Evolutionary conservation across 2,888 invertebrate species (phyloP).

Genomic region (Amblyjoppa proteus): DNA sequence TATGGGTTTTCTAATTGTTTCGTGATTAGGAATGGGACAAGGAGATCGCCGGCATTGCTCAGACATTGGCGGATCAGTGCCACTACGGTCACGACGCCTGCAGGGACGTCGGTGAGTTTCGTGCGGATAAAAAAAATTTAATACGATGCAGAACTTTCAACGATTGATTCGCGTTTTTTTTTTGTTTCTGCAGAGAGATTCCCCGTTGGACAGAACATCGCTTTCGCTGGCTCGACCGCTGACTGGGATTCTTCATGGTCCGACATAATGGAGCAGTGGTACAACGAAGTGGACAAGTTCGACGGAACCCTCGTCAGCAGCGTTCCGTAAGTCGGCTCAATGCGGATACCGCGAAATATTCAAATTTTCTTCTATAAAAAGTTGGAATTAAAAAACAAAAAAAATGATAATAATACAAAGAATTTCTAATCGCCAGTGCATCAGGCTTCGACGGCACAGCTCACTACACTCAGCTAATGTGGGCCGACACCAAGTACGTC

Average conservation of each 20-base stretch:
- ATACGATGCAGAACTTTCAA: constrained; percentile 73
- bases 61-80: constrained; percentile 85
- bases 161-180: not conserved
- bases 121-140: constrained; percentile 79
- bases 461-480: constrained; percentile 85
- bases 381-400: not conserved
- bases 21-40: constrained; percentile 75
- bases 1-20: constrained; percentile 4
- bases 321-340: constrained; percentile 23
- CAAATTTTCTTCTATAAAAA: not conserved
- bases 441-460: constrained; percentile 71
- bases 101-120: constrained; percentile 79
- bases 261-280: constrained; percentile 78
- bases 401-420: no score
- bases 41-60: constrained; percentile 83
- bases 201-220: constrained; percentile 84
- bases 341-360: not conserved
- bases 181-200: constrained; percentile 75
- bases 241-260: not conserved
- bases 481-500: constrained; percentile 84
- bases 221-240: constrained; percentile 62
- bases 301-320: constrained; percentile 51
- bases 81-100: constrained; percentile 82
- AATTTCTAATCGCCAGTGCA: not conserved
- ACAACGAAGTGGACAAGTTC: constrained; percentile 78